Evolutionary conservation across 2,888 invertebrate species (phyloP), one percentile per base, ranked within the genome.

Genomic region (Catocala sponsa): DNA sequence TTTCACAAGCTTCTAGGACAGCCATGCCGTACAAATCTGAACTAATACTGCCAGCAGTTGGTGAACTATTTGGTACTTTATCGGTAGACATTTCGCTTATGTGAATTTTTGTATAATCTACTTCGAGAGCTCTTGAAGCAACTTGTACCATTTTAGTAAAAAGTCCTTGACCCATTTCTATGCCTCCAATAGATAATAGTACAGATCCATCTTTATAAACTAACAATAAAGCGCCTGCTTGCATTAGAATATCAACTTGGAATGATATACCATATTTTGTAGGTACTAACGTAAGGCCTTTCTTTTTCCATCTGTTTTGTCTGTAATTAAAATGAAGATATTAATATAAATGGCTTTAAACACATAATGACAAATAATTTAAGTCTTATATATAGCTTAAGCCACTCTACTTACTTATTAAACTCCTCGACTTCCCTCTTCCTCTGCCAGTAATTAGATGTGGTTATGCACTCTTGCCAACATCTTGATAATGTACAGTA

Each of bases 121-220:
- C 94, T 68, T 95, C 95, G 42, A 98, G 85, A 9, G 94, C 95
- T 79, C 94, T 94, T 63, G 97, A 97, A 0, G 97, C 97, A 0
- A 97, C 96, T 95, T 98, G 98, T 63, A 97, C 96, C 96, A 98
- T 97, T 95, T 98, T 98, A 0, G 98, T 98, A 83, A 97, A 97
- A 5, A 98, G 92, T 0, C 98, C 98, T 91, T 98, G 98, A 0
- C 98, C 98, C 98, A 98, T 98, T 95, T 98, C 98, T 53, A 97
- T 96, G 12, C 98, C 98, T 54, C 97, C 97, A 81, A 97, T 97
- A 5, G 96, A 95, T 48, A 98, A 81, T 33, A 98, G 91, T 5
- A 98, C 97, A 0, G 98, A 97, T 9, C 98, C 98, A 82, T 97
- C 97, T 1, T 93, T 95, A 85, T 98, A 98, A 4, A 98, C 91